phyloP scores from a whole-genome alignment of 2,888 invertebrate species.

The Mythimna ferrago region DNA sequence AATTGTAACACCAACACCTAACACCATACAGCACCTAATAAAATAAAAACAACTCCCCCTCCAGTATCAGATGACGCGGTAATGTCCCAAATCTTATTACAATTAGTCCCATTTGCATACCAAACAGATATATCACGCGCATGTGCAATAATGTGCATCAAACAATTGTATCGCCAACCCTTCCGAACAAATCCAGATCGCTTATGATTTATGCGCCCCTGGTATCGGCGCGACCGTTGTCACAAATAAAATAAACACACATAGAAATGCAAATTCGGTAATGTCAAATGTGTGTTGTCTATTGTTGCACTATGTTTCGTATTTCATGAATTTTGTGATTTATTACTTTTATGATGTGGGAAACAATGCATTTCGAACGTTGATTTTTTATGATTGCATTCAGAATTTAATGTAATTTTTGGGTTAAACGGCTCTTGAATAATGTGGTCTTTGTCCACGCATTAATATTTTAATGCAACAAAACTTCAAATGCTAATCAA shows the following conservation, averaged over 20 bases:
- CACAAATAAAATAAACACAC: slow-evolving; percentile 79
- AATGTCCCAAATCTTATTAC: slow-evolving; percentile 83
- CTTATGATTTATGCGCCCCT: slow-evolving; percentile 84
- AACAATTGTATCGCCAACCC: slow-evolving; percentile 68
- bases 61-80: slow-evolving; percentile 66
- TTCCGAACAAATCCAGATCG: slow-evolving; percentile 84
- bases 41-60: slow-evolving; percentile 66
- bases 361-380: slow-evolving; percentile 55
- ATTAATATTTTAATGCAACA: slow-evolving; percentile 4
- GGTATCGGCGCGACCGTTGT: slow-evolving; percentile 77
- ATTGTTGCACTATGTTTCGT: slow-evolving; percentile 63
- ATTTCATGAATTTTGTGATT: slow-evolving; percentile 61
- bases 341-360: slow-evolving; percentile 56
- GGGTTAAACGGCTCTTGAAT: slow-evolving; percentile 49
- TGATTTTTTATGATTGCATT: slow-evolving; percentile 28
- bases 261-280: slow-evolving; percentile 81
- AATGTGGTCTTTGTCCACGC: slow-evolving; percentile 7
- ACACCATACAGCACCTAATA: slow-evolving; percentile 63
- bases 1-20: slow-evolving; percentile 47
- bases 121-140: slow-evolving; percentile 83
- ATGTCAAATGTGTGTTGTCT: slow-evolving; percentile 65
- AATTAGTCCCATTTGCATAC: slow-evolving; percentile 88
- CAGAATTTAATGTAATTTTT: slow-evolving; percentile 36
- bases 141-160: slow-evolving; percentile 77
- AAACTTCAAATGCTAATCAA: slow-evolving; percentile 13